A percentile compares a stretch with the other conserved stretches of the same genome.
phyloP scores from a whole-genome alignment of 2,888 invertebrate genomes.

The Alcis repandata region DNA sequence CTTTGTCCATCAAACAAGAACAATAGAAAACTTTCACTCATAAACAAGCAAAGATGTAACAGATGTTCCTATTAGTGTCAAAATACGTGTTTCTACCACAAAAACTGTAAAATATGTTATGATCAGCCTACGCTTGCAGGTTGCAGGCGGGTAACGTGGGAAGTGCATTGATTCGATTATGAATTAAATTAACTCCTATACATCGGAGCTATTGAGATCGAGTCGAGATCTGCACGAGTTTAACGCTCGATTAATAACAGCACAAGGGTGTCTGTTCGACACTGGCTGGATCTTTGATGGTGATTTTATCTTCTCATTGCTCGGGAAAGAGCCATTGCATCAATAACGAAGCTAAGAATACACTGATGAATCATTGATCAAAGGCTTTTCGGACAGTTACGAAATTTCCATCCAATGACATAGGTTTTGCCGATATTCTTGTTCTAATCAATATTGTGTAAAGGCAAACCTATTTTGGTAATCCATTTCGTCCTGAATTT shows the following conservation, averaged over 20 bases:
- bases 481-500: too few relatives aligned
- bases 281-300: constrained; percentile 37
- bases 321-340: constrained; percentile 32
- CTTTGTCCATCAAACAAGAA: constrained; percentile 9
- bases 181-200: constrained; percentile 67
- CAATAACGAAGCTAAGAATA: constrained; percentile 12
- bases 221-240: constrained; percentile 63
- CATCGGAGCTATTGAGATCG: constrained; percentile 60
- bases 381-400: not conserved
- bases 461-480: not conserved
- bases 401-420: not conserved
- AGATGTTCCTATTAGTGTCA: constrained; percentile 35
- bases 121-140: constrained; percentile 54
- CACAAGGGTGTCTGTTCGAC: constrained; percentile 52
- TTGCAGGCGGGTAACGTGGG: constrained; percentile 66
- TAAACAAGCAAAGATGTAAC: constrained; percentile 19
- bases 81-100: constrained; percentile 38
- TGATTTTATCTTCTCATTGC: constrained; percentile 27
- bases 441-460: not conserved
- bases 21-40: constrained; percentile 26
- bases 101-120: constrained; percentile 44
- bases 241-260: constrained; percentile 62
- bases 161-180: constrained; percentile 73
- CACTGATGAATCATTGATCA: not conserved
- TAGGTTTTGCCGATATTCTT: not conserved